A percentile compares a stretch with the other conserved stretches of the same genome.
Evolutionary conservation across 2,888 invertebrate species (phyloP).

Genomic region (Rhamnusium bicolor): DNA sequence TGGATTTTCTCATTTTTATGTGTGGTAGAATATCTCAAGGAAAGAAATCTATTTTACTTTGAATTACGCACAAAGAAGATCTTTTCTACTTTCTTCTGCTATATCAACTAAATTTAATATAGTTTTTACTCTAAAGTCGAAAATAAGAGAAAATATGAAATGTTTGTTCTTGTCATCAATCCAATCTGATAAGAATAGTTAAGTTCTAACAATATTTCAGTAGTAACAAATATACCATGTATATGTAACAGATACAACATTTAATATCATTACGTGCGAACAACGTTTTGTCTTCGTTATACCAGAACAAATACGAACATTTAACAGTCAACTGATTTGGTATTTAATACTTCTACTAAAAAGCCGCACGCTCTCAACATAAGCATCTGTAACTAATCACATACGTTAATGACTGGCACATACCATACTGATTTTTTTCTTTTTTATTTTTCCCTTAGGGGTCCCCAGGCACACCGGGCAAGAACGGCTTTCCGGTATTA

Average conservation of each 20-base stretch:
- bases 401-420: conserved; percentile 7
- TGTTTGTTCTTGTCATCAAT: no score
- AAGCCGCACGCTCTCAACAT: not conserved
- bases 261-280: not conserved
- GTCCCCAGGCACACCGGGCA: conserved; percentile 85
- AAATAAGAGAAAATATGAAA: no score
- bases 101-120: no score
- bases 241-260: not conserved
- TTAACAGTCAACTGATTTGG: not conserved
- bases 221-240: no score
- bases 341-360: not conserved
- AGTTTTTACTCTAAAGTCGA: no score
- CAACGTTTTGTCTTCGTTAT: not conserved
- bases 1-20: no score
- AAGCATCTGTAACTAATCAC: conserved; percentile 1
- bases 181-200: no score
- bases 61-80: no score
- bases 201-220: no score
- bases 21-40: no score
- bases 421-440: conserved; percentile 64
- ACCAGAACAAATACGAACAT: not conserved
- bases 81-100: no score
- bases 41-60: no score
- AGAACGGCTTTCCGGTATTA: conserved; percentile 93
- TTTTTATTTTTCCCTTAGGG: conserved; percentile 76